phyloP scores from a whole-genome alignment of 1,140 invertebrate species.

The Drosophila melanica region DNA sequence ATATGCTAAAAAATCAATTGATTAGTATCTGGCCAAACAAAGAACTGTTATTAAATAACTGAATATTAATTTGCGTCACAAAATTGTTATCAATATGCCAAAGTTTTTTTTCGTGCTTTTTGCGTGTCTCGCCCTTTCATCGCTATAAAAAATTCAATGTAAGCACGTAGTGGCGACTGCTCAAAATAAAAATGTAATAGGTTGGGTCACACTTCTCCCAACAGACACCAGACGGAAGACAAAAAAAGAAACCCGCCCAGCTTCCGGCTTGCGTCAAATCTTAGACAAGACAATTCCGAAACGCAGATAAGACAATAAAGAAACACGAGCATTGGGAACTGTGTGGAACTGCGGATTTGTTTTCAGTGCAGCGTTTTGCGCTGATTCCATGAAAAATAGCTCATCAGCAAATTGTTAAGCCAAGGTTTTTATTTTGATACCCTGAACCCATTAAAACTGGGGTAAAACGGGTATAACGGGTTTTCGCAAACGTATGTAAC shows the following conservation, averaged over 20 bases:
- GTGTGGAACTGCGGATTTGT: slow-evolving; percentile 26
- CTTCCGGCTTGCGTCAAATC: slow-evolving; percentile 10
- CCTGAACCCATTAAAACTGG: too few species aligned
- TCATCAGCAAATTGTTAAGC: slow-evolving; percentile 58
- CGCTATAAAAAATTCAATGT: slow-evolving; percentile 1
- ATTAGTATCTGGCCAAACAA: too few species aligned
- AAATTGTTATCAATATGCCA: too few species aligned
- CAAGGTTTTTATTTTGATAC: slow-evolving; percentile 55
- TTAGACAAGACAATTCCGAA: slow-evolving; percentile 25
- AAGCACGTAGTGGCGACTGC: slow-evolving; percentile 3
- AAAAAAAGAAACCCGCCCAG: background rate
- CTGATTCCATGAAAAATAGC: slow-evolving; percentile 60
- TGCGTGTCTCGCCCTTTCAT: background rate
- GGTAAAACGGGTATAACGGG: too few species aligned
- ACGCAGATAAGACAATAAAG: background rate
- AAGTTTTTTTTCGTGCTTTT: background rate
- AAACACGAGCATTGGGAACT: slow-evolving; percentile 8
- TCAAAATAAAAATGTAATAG: background rate
- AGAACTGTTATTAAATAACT: too few species aligned
- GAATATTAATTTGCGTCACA: too few species aligned
- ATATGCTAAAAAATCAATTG: too few species aligned
- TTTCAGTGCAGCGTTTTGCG: slow-evolving; percentile 64
- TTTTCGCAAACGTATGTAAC: too few species aligned
- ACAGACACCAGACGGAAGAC: background rate
- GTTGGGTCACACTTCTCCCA: slow-evolving; percentile 14